Base-by-base conservation (phyloP, 2,797 vertebrate genomes). In the Nannoperca obscura region DNA sequence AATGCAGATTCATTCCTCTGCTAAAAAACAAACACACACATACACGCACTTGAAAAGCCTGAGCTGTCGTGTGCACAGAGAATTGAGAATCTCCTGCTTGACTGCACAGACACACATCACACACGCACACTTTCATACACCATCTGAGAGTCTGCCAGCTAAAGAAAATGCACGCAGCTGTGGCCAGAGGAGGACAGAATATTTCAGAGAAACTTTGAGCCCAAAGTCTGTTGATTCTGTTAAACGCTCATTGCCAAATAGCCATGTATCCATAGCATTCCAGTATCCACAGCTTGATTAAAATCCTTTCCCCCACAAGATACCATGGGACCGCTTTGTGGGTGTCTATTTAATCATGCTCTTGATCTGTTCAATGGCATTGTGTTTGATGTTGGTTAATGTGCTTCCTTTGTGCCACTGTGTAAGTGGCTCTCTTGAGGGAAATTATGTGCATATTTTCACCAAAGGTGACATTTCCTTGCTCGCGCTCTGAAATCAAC, bases 361-460 rank as follows among this genome's bases (percentile, higher is more conserved):
- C 91, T 94, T 93, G 90, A 92, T 92, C 92, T 86, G 90, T 86
- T 86, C 87, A 86, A 90, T 82, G 90, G 85, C 85, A 74, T 89
- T 83, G 89, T 88, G 82, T 93, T 90, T 91, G 88, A 92, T 93
- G 92, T 86, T 68, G 81, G 81, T 87, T 91, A 92, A 93, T 89
- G 89, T 42, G 78, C 85, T 81, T 88, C 90, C 88, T 91, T 92
- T 91, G 91, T 92, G 88, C 86, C 2, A 32, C 82, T 49, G 82
- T 30, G 24, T 85, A 89, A 93, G 87, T 92, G 91, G 92, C 88
- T 87, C 93, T 92, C 89, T 83, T 83, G 83, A 90, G 86, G 79
- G 68, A 87, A 92, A 93, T 93, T 90, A 94, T 93, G 93, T 89
- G 91, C 93, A 93, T 93, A 91, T 93, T 88, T 90, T 84, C 36